Evolutionary conservation across 2,888 invertebrate species (phyloP).

Genomic region (Eupsilia transversa): DNA sequence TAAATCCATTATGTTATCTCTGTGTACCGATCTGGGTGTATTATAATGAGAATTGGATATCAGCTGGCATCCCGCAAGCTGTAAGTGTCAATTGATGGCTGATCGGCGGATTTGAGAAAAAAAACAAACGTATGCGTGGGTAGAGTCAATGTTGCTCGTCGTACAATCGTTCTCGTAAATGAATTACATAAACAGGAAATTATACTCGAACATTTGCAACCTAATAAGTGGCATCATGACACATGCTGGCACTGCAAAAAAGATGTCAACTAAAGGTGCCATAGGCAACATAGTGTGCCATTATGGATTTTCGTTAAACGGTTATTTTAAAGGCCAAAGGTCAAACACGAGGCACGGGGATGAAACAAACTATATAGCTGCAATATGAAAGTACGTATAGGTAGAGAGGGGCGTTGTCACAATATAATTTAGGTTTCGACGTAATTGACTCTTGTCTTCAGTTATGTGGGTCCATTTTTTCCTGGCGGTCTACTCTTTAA

Average conservation of each 20-base stretch:
- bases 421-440: conserved; percentile 6
- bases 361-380: conserved; percentile 20
- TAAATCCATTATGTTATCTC: conserved; percentile 68
- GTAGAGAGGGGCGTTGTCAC: conserved; percentile 2
- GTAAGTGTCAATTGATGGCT: conserved; percentile 41
- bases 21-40: conserved; percentile 59
- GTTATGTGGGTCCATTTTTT: background rate
- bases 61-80: conserved; percentile 51
- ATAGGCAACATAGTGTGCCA: background rate
- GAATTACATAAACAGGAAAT: conserved; percentile 31
- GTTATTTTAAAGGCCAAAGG: conserved; percentile 27
- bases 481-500: too few species aligned
- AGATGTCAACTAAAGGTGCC: background rate
- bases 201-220: conserved; percentile 7
- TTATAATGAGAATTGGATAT: conserved; percentile 57
- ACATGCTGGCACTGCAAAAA: conserved; percentile 4
- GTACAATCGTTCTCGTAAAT: conserved; percentile 37
- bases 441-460: background rate
- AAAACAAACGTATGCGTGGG: conserved; percentile 24
- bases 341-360: conserved; percentile 24
- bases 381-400: background rate
- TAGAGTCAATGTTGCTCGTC: background rate
- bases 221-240: background rate
- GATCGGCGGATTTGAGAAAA: conserved; percentile 36
- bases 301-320: conserved; percentile 7